Evolutionary conservation across 2,888 invertebrate genomes (phyloP).

Genomic region (Acheta domesticus): DNA sequence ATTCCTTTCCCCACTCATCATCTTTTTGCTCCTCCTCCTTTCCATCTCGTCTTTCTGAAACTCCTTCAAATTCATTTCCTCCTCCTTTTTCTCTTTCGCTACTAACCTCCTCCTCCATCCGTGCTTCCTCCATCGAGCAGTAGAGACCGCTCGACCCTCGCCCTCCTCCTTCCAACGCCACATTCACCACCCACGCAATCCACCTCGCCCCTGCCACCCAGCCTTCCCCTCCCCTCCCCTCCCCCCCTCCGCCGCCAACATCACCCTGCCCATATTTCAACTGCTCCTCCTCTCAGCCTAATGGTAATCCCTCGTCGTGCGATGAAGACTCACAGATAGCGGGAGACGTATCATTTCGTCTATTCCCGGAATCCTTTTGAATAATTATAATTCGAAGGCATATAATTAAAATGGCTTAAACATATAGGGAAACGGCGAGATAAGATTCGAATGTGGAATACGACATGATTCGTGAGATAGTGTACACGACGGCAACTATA

Average conservation of each 20-base stretch:
- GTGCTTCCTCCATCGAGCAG: no score
- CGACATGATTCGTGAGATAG: not conserved
- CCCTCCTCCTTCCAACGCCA: no score
- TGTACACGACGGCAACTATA: not conserved
- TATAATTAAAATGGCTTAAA: not conserved
- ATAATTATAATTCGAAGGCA: not conserved
- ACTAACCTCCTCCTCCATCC: no score
- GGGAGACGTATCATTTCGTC: conserved; percentile 1
- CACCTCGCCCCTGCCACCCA: not conserved
- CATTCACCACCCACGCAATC: no score
- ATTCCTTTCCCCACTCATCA: no score
- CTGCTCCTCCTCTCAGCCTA: not conserved
- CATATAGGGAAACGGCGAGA: not conserved
- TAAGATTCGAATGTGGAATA: not conserved
- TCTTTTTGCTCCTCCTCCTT: no score
- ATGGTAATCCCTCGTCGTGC: not conserved
- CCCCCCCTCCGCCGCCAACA: not conserved
- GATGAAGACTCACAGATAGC: not conserved
- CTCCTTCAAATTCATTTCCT: no score
- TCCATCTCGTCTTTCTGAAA: no score
- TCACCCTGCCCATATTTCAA: conserved; percentile 1
- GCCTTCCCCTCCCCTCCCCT: not conserved
- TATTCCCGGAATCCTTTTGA: conserved; percentile 18
- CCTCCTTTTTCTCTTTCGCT: no score
- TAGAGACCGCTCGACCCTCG: no score